Conservation (phyloP, 2,797 vertebrate species). For the Platyrinchus mystaceus region DNA sequence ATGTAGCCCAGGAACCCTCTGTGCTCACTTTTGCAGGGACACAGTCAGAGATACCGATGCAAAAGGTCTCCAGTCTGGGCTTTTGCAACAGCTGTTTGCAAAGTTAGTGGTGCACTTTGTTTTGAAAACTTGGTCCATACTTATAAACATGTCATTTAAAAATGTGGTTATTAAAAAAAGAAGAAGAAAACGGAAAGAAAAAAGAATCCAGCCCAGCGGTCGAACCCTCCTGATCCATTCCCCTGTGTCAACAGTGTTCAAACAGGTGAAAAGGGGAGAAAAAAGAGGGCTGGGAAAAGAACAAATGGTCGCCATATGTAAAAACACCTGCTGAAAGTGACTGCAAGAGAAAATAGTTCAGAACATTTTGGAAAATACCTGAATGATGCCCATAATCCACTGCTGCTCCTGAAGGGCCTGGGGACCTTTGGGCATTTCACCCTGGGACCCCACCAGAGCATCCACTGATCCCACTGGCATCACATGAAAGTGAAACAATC, state of each 20-base stretch:
- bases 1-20: neutral
- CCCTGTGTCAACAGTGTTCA: neutral
- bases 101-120: neutral
- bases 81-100: neutral
- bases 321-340: neutral
- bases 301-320: neutral
- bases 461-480: neutral
- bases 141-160: neutral
- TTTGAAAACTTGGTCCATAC: neutral
- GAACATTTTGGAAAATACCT: neutral
- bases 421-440: neutral
- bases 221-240: neutral
- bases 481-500: neutral
- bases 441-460: fast-evolving
- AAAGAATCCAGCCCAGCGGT: neutral
- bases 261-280: neutral
- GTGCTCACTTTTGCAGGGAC: neutral
- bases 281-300: neutral
- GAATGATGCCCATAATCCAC: neutral
- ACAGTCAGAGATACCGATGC: fast-evolving
- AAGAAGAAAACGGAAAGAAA: neutral
- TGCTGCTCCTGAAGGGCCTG: neutral
- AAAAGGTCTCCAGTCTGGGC: fast-evolving
- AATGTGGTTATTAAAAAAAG: neutral
- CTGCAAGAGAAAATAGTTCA: neutral